Percentiles rank a stretch among this genome's conserved stretches.
These are phyloP conservation scores for Sternarchorhynchus goeldii DNA, from an alignment of 2,797 vertebrate species.

Conservation along the genomic window DNA sequence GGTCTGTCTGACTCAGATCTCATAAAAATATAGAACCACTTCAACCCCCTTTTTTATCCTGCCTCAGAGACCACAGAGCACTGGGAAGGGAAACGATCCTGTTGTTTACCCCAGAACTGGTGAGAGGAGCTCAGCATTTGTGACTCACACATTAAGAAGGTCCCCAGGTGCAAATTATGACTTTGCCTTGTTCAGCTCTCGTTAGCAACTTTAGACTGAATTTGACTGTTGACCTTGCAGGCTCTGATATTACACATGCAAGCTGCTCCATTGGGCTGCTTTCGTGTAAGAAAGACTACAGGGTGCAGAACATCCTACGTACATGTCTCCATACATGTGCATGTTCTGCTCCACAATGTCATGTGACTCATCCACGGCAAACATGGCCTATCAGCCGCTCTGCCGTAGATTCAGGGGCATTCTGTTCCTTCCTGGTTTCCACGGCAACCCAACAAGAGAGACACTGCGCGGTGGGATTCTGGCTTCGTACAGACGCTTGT, in stretches of 20 bases:
- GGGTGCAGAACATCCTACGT: slow-evolving; percentile 22
- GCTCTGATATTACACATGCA: slow-evolving; percentile 1
- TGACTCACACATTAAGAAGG: background rate
- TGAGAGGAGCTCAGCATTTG: background rate
- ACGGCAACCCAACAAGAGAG: slow-evolving; percentile 71
- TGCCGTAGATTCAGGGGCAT: slow-evolving; percentile 64
- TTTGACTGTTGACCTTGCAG: background rate
- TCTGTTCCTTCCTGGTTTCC: slow-evolving; percentile 75
- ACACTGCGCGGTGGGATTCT: slow-evolving; percentile 66
- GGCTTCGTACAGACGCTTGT: slow-evolving; percentile 71
- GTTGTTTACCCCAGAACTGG: background rate
- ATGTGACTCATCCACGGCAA: slow-evolving; percentile 57
- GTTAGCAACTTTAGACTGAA: slow-evolving; percentile 10
- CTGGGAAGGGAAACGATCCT: background rate
- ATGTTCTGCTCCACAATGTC: slow-evolving; percentile 32
- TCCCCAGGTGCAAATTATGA: slow-evolving; percentile 26
- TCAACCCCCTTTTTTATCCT: background rate
- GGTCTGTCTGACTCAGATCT: too few relatives aligned
- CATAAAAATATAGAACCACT: too few relatives aligned
- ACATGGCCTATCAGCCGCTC: slow-evolving; percentile 46
- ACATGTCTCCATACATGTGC: slow-evolving; percentile 14
- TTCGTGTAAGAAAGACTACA: slow-evolving; percentile 1
- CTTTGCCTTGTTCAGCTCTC: background rate
- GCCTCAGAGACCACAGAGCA: background rate
- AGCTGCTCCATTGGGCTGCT: slow-evolving; percentile 21